A percentile compares a stretch with the other conserved stretches of the same genome.
These are phyloP conservation scores for Gracilinanus agilis DNA, from an alignment of 2,113 vertebrate genomes.

Conservation along the genomic window DNA sequence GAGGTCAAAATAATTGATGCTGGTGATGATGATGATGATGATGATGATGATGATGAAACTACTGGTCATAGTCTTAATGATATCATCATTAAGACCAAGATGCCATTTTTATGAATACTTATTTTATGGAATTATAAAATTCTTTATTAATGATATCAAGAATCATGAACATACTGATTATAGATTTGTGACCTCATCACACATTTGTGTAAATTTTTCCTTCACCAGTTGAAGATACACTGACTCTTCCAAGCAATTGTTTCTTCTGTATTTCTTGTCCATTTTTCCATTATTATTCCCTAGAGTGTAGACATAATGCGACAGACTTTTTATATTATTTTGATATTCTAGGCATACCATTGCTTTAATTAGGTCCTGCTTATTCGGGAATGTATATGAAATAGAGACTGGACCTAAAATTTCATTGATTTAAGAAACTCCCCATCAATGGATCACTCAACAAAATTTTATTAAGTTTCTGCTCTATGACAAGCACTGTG, in stretches of 20 bases:
- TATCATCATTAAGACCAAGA: neutral
- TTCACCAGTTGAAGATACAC: neutral
- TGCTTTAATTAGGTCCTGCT: neutral
- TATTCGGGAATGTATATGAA: neutral
- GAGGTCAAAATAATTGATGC: neutral
- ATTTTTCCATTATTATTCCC: neutral
- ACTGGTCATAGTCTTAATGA: neutral
- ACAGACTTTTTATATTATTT: neutral
- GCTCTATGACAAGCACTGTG: neutral
- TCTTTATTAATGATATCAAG: neutral
- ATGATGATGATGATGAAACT: no score
- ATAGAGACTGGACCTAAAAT: neutral
- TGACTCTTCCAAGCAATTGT: neutral
- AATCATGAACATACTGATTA: neutral
- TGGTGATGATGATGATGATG: neutral
- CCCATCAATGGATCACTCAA: neutral
- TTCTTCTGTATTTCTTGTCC: neutral
- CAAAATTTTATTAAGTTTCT: neutral
- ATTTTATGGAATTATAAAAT: neutral
- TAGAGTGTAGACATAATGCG: neutral
- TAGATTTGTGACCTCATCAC: neutral
- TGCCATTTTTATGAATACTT: neutral
- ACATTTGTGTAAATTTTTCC: neutral
- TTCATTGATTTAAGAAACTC: neutral
- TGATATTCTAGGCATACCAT: neutral